Evolutionary conservation across 1,140 invertebrate species (phyloP), one percentile per base, ranked within the genome.

Genomic region (Trinorchestia longiramus): DNA sequence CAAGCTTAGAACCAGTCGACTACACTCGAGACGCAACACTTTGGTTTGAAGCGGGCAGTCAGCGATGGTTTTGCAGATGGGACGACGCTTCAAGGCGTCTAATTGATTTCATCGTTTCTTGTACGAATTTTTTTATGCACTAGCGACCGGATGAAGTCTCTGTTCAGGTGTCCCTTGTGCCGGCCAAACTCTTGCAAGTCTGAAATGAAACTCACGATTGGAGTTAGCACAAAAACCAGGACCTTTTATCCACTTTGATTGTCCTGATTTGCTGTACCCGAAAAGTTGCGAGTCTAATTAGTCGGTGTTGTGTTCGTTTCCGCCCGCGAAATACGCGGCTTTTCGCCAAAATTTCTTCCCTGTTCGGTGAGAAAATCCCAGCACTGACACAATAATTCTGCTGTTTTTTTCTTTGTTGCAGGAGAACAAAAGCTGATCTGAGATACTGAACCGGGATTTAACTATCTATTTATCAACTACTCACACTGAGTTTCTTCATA

Each of bases 281-380:
- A 90, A 90, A 90, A 90, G 88, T 90, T 90, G 23, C 88, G 43
- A 43, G 88, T 90, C 28, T 90, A 90, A 90, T 90, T 90, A 90
- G 41, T 28, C 88, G 43, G 88, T 90, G 41, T 43, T 41, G 88
- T 90, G 88, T 90, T 90, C 88, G 43, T 90, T 90, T 90, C 88
- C 88, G 88, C 43, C 41, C 36, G 88, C 8, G 88, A 41, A 36
- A 90, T 11, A 36, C 88, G 43, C 36, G 88, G 41, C 43, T 90
- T 90, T 90, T 28, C 15, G 43, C 11, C 41, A 90, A 90, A 90
- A 42, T 42, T 90, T 90, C 11, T 23, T 77, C 62, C 62, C 62
- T 77, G 62, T 1, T 23, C 62, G 62, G 28, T 77, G 62, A 77
- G 62, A 77, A 77, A 53, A 77, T 77, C 28, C 28, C 62, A 77